Conservation (phyloP, 2,888 invertebrate species). For the Tipula helvola region DNA sequence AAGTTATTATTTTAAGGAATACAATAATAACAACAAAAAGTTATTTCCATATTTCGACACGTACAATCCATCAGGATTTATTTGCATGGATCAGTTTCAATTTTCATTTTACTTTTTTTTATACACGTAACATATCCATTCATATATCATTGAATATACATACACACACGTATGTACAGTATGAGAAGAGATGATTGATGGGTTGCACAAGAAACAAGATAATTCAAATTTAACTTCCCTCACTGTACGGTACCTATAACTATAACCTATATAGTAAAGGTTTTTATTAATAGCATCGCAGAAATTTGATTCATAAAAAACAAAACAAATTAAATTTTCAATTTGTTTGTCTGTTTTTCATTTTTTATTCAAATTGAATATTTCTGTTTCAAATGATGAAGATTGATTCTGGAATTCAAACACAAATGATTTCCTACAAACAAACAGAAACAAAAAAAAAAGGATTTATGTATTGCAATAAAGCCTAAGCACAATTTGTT, state of each 20-base stretch:
- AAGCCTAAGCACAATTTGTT: too few species aligned
- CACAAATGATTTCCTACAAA: background rate
- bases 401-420: background rate
- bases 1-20: background rate
- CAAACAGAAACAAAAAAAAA: background rate
- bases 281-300: background rate
- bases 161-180: background rate
- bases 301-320: background rate
- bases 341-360: background rate
- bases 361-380: background rate
- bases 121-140: background rate
- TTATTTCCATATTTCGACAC: background rate
- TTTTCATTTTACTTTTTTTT: background rate
- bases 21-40: background rate
- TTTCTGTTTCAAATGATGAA: background rate
- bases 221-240: background rate
- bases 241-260: background rate
- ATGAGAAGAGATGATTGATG: background rate
- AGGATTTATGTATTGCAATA: background rate
- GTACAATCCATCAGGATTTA: background rate
- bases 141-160: background rate
- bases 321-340: background rate
- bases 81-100: background rate
- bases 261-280: background rate
- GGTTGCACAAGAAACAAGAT: background rate